Evolutionary conservation across 2,797 vertebrate genomes (phyloP).

Genomic region (Ceryle rudis): DNA sequence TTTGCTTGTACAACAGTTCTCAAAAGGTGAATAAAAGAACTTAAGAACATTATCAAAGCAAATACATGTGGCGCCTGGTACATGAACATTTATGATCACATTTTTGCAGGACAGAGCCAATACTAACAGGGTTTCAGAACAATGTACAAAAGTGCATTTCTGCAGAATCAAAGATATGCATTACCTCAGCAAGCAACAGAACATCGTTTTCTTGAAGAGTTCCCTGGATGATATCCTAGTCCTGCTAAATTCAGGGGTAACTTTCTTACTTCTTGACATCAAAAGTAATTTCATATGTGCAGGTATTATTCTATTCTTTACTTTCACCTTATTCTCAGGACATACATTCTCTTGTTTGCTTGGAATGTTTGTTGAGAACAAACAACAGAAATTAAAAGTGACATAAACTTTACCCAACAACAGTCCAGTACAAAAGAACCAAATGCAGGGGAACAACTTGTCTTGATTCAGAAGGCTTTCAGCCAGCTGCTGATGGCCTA

Average conservation of each 20-base stretch:
- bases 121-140: background rate
- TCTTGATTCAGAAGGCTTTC: background rate
- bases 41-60: conserved; percentile 37
- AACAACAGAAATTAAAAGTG: background rate
- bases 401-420: background rate
- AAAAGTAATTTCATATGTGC: background rate
- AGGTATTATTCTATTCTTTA: background rate
- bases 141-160: background rate
- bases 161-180: background rate
- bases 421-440: background rate
- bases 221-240: background rate
- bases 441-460: background rate
- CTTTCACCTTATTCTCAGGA: background rate
- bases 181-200: background rate
- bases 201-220: background rate
- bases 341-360: background rate
- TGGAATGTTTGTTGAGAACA: background rate
- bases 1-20: conserved; percentile 23
- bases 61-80: conserved; percentile 27
- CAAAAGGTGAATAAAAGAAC: background rate
- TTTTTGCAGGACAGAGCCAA: background rate
- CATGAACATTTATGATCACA: background rate
- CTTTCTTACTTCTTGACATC: background rate
- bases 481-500: background rate
- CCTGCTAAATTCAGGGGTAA: background rate